Evolutionary conservation across 2,113 vertebrate species (phyloP).

Genomic region (Siphamia tubifer): DNA sequence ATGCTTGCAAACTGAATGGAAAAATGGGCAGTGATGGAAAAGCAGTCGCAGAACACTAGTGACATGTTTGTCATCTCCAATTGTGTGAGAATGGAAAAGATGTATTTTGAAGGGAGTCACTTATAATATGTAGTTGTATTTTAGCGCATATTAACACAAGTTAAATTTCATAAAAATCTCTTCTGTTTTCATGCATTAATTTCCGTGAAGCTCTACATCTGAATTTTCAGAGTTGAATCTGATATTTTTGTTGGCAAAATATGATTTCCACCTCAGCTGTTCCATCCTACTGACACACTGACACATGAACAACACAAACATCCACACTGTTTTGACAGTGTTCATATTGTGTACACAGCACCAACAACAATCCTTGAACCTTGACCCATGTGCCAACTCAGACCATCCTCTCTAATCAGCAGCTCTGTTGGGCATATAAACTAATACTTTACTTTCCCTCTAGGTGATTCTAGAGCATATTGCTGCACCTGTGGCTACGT

Average conservation of each 20-base stretch:
- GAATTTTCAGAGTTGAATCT: not conserved
- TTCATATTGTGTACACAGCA: not conserved
- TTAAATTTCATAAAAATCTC: no score
- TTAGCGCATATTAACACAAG: no score
- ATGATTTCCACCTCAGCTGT: not conserved
- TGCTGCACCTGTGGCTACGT: constrained; percentile 12
- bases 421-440: not conserved
- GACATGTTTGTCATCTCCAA: no score
- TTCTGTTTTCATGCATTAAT: not conserved
- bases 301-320: not conserved
- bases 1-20: constrained; percentile 2
- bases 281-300: not conserved
- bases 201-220: not conserved
- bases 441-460: not conserved
- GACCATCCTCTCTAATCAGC: not conserved
- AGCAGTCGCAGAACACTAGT: not conserved
- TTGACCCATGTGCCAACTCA: not conserved
- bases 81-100: no score
- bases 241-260: no score
- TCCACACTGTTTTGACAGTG: no score
- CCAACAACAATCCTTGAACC: not conserved
- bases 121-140: no score
- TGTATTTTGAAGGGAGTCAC: no score
- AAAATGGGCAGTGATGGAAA: not conserved
- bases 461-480: not conserved